Base-by-base conservation (phyloP, 92 coral and sea anemone species). In the Heteractis magnifica region DNA sequence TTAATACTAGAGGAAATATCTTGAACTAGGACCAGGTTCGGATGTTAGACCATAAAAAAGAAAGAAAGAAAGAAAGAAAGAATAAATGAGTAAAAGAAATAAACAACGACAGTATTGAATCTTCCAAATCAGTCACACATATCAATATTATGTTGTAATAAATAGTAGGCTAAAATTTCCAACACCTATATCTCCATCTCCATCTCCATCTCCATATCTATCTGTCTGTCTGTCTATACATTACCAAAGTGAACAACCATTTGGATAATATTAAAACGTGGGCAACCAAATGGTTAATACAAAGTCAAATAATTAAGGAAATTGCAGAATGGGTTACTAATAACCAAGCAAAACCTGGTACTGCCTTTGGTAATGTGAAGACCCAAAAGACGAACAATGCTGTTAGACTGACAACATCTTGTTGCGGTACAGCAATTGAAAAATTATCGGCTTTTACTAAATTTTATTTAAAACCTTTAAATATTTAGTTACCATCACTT, bases 261-360 rank as follows among this genome's bases (percentile, higher is more conserved):
- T 56, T 75, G 8, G 8, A 51, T 51, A 68, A 4, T 58, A 56
- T 87, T 70, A 49, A 64, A 19, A 60, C 65, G 64, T 81, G 90
- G 90, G 82, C 86, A 51, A 51, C 80, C 18, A 82, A 82, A 49
- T 87, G 90, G 84, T 58, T 87, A 20, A 59, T n/a, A 15, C 70
- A 73, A 16, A 85, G 86, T 41, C 90, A 87, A 60, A 82, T 87
- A 62, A 77, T 71, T 55, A 50, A 74, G 60, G 83, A 87, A 10
- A 77, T 87, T 18, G 87, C 90, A 19, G 64, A 77, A 20, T 82
- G 90, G 90, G 86, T 87, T n/a, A 58, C 60, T 52, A 82, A 87
- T 13, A 51, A 26, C 26, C 26, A 26, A 26, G 26, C 26, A 26
- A 26, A 26, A 26, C 26, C 26, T 26, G 26, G 26, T 0, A 1